Evolutionary conservation across 2,797 vertebrate genomes (phyloP).

Genomic region (Siniperca obscura): DNA sequence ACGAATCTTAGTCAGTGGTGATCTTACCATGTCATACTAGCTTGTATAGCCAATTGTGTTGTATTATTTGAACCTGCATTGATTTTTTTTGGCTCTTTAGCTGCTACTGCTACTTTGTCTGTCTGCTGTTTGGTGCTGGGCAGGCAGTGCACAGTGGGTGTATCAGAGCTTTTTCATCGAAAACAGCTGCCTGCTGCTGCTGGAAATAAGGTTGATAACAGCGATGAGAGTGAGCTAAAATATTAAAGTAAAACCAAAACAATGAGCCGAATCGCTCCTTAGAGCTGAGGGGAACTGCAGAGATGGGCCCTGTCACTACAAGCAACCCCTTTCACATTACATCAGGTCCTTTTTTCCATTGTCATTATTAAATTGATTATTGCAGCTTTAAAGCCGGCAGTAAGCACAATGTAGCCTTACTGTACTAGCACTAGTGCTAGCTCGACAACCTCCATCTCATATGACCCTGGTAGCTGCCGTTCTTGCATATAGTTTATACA

Average conservation of each 20-base stretch:
- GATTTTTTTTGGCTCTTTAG: not conserved
- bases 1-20: no score
- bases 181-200: not conserved
- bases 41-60: not conserved
- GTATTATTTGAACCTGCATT: no score
- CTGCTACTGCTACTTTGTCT: not conserved
- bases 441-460: not conserved
- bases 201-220: not conserved
- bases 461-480: not conserved
- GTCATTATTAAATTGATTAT: not conserved
- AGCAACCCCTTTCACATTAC: not conserved
- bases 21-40: not conserved
- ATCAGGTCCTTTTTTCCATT: not conserved
- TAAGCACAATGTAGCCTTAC: no score
- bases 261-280: not conserved
- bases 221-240: not conserved
- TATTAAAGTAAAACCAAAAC: not conserved
- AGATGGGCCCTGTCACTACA: not conserved
- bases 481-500: no score
- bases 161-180: not conserved
- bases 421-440: no score
- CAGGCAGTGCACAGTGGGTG: not conserved
- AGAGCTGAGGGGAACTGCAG: not conserved
- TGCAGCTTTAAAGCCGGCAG: not conserved
- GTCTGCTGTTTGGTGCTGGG: not conserved